Percentiles rank a stretch among this genome's conserved stretches.
Evolutionary conservation across 2,888 invertebrate genomes (phyloP).

Genomic region (Labia minor): DNA sequence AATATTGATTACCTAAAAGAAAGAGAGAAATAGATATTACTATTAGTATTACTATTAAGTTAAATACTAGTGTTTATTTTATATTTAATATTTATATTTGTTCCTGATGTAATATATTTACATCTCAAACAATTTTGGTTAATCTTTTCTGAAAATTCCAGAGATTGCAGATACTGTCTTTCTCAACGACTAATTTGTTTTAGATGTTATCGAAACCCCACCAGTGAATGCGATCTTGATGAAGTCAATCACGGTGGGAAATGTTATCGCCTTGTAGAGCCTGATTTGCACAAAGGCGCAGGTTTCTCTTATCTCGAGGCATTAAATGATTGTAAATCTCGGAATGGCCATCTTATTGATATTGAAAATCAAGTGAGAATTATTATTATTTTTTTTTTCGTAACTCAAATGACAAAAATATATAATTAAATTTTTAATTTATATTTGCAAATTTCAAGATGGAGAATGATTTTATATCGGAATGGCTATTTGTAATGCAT

Average conservation of each 20-base stretch:
- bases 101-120: no score
- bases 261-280: conserved; percentile 41
- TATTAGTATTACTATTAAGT: no score
- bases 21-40: no score
- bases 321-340: conserved; percentile 36
- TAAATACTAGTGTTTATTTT: no score
- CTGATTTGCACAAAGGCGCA: conserved; percentile 22
- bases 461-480: conserved; percentile 47
- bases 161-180: no score
- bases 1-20: no score
- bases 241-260: conserved; percentile 41
- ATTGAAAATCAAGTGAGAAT: conserved; percentile 35
- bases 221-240: conserved; percentile 38
- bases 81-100: no score
- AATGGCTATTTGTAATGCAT: conserved; percentile 37
- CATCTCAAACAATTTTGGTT: no score
- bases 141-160: no score
- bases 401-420: not conserved
- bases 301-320: conserved; percentile 37
- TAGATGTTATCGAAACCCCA: conserved; percentile 34
- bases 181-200: no score
- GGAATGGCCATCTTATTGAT: conserved; percentile 38
- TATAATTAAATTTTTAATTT: not conserved
- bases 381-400: not conserved
- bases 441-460: conserved; percentile 31